Conservation (phyloP, 2,113 vertebrate species). For the Sterrhoptilus dennistouni region DNA sequence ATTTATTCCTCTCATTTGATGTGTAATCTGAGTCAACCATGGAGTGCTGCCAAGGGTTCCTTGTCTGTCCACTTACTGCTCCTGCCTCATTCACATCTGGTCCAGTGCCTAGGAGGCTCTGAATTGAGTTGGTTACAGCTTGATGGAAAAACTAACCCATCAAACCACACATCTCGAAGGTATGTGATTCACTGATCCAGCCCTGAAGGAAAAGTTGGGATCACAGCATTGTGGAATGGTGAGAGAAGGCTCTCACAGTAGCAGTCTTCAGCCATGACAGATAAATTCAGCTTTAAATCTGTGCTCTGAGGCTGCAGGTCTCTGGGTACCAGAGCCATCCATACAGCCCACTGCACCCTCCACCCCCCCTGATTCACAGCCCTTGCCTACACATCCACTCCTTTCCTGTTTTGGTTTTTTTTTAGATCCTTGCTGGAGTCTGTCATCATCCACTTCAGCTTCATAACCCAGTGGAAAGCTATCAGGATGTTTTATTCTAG, state of each 20-base stretch:
- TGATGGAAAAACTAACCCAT: background rate
- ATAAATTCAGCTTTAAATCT: background rate
- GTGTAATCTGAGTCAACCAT: background rate
- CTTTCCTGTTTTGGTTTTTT: background rate
- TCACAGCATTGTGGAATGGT: background rate
- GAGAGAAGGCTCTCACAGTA: background rate
- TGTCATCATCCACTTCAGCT: background rate
- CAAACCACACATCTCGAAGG: background rate
- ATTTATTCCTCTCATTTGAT: background rate
- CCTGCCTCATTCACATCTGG: background rate
- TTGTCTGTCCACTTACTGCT: background rate
- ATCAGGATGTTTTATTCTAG: background rate
- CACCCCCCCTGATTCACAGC: background rate
- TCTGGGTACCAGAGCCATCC: background rate
- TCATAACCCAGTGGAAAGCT: background rate
- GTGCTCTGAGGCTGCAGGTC: background rate
- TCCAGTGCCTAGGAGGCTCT: background rate
- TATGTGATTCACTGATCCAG: background rate
- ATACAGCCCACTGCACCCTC: background rate
- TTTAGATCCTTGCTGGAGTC: background rate
- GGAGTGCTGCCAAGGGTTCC: background rate
- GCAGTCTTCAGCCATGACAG: background rate
- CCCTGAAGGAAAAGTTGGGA: background rate
- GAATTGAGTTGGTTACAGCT: background rate
- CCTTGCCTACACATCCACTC: background rate